Base-by-base conservation (phyloP, 2,113 vertebrate species). In the Oriolus oriolus region DNA sequence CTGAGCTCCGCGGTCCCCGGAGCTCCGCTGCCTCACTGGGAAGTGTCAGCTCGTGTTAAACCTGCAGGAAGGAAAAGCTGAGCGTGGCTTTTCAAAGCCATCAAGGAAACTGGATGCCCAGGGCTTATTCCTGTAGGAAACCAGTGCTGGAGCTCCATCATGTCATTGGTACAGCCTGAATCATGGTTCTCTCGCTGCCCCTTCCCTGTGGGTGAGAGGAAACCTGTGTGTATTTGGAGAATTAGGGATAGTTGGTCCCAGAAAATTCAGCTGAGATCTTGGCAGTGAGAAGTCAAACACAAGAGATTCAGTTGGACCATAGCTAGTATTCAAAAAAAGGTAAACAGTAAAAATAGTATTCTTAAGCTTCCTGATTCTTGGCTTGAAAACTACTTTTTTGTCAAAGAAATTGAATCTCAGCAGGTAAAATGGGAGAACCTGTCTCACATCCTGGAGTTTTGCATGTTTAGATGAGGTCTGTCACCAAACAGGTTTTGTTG, bases 131-230 rank as follows among this genome's bases (percentile, higher is more conserved):
- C 64, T 63, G 9, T 31, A 39, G 83, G 71, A 81, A 93, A 13
- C 1, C 0, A 1, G 7, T 21, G 50, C 76, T 7, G 26, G 75
- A 45, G 75, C 49, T 73, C 37, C 3, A 0, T 41, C 3, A 0
- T 41, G 47, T 9, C 54, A 5, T 4, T 42, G 71, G 49, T 28
- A 2, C 41, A 28, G 79, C 54, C 33, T 24, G 30, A 11, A 3
- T 7, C 13, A 3, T 26, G 56, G 30, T n/a, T 61, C 64, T 23
- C 18, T 68, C 33, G 44, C 8, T 42, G 60, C 16, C 30, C 9
- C 37, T 49, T 31, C 35, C 35, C 42, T 49, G 59, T 2, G 66
- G 35, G 3, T 4, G 64, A 47, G 59, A 57, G 37, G 22, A 65
- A 21, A 20, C 14, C 50, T 41, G 4, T 2, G 20, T 35, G 47